These are phyloP conservation scores for Drosophila lacteicornis DNA, from an alignment of 1,140 invertebrate species.

Conservation along the genomic window DNA sequence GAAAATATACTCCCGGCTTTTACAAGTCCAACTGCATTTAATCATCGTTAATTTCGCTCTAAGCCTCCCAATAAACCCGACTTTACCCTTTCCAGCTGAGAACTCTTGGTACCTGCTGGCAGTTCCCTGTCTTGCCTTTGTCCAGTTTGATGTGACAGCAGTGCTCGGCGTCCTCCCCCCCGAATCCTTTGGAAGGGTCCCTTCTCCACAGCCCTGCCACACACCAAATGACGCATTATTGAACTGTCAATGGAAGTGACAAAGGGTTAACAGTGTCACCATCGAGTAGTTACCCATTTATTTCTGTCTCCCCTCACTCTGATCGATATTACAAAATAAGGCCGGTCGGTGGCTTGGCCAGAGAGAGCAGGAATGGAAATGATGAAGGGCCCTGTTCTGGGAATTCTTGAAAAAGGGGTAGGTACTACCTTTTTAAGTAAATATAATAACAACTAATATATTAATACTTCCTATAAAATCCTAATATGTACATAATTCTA, in stretches of 20 bases:
- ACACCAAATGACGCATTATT: conserved; percentile 79
- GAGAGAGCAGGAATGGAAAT: background rate
- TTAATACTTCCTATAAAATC: no score
- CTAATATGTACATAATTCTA: no score
- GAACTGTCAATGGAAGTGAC: conserved; percentile 81
- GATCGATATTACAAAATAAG: conserved; percentile 3
- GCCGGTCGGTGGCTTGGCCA: background rate
- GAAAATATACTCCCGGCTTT: background rate
- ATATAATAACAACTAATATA: no score
- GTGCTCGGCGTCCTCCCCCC: background rate
- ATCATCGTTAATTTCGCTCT: background rate
- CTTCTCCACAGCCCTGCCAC: conserved; percentile 29
- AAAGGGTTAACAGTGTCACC: conserved; percentile 78
- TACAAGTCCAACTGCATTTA: background rate
- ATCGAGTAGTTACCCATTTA: conserved; percentile 62
- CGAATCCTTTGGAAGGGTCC: conserved; percentile 9
- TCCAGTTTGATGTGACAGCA: conserved; percentile 51
- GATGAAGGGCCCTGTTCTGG: conserved; percentile 4
- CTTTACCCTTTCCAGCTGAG: conserved; percentile 15
- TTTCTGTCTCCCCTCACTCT: conserved; percentile 22
- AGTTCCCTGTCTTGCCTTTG: conserved; percentile 25
- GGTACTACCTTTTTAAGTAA: no score
- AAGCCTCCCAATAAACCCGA: conserved; percentile 3
- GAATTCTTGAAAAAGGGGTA: background rate
- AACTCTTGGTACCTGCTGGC: conserved; percentile 37